Base-by-base conservation (phyloP, 2,797 vertebrate species). In the Falco biarmicus region DNA sequence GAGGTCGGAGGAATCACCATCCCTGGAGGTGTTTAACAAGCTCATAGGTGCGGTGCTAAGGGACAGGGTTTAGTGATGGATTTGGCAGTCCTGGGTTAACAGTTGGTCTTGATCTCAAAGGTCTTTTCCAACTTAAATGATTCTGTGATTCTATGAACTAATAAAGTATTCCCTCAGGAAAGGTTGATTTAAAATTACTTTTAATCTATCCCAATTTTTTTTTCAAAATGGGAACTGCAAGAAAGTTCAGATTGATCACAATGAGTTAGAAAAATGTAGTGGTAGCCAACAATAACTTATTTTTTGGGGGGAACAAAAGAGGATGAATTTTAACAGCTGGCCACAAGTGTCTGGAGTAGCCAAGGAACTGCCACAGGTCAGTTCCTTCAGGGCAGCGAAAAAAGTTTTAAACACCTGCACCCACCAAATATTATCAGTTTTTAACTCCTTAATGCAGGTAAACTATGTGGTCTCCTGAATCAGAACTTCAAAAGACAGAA, bases 381-480 rank as follows among this genome's bases (percentile, higher is more conserved):
- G 5, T 45, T 43, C 17, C 54, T 56, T 48, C 48, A 56, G 4
- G 13, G 6, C 21, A 9, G 2, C 28, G 13, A 91, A 80, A 15
- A 56, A 15, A 10, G 13, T 53, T 86, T 90, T 31, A 31, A 80
- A 74, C 6, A 80, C 11, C 20, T 59, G 16, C 6, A 5, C 19
- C 17, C 61, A 78, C 10, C 25, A 68, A 78, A 80, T 43, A 68
- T 4, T 51, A 5, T 21, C 4, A 77, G 65, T 74, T 87, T 90
- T 74, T 24, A 85, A 21, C 59, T 85, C 15, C 16, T 74, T 19
- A 37, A 43, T 54, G 15, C 15, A 84, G 31, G 4, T 61, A 75
- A 75, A 65, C 18, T 28, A 32, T 0, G 2, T 0, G 0, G 41
- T 9, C 6, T 77, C 29, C 28, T 69, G 29, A 65, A 37, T 61